These are phyloP conservation scores for Geodia barretti DNA, from an alignment of 37 sponge, comb jelly and placozoan species.

Conservation along the genomic window DNA sequence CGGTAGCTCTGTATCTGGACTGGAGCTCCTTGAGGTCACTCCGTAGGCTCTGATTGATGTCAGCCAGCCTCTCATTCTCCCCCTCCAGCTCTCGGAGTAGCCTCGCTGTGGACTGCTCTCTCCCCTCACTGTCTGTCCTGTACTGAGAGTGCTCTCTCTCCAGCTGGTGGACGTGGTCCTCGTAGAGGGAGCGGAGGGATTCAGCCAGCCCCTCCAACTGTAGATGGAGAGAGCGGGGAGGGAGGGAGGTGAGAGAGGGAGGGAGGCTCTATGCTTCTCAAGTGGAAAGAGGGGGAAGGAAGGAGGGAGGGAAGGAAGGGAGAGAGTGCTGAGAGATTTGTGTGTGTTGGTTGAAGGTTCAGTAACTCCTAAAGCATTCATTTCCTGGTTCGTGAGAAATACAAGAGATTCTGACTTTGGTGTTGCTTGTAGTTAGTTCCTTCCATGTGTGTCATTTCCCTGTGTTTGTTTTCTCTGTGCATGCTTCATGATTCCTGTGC, in stretches of 20 bases:
- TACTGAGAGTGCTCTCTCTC: neutral
- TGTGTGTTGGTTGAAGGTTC: too few relatives aligned
- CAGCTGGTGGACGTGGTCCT: neutral
- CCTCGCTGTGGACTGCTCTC: neutral
- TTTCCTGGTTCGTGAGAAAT: too few relatives aligned
- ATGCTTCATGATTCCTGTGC: too few relatives aligned
- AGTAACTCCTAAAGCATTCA: too few relatives aligned
- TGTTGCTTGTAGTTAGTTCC: too few relatives aligned
- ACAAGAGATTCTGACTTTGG: too few relatives aligned
- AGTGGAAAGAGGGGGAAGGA: neutral
- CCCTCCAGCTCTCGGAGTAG: neutral
- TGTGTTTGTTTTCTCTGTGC: too few relatives aligned
- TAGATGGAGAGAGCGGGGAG: neutral
- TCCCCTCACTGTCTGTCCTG: neutral
- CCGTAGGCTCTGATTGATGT: neutral
- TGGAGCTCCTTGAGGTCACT: neutral
- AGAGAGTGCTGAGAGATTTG: too few relatives aligned
- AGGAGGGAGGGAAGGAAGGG: neutral
- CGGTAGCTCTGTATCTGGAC: neutral
- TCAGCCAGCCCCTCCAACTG: neutral
- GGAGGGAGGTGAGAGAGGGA: conserved; percentile 1
- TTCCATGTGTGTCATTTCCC: too few relatives aligned
- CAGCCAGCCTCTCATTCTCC: neutral
- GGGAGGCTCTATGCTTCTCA: too few relatives aligned
- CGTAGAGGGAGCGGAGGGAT: neutral